Percentiles rank a stretch among this genome's conserved stretches.
These are phyloP conservation scores for Tetrax tetrax DNA, from an alignment of 2,113 vertebrate species.

Conservation along the genomic window DNA sequence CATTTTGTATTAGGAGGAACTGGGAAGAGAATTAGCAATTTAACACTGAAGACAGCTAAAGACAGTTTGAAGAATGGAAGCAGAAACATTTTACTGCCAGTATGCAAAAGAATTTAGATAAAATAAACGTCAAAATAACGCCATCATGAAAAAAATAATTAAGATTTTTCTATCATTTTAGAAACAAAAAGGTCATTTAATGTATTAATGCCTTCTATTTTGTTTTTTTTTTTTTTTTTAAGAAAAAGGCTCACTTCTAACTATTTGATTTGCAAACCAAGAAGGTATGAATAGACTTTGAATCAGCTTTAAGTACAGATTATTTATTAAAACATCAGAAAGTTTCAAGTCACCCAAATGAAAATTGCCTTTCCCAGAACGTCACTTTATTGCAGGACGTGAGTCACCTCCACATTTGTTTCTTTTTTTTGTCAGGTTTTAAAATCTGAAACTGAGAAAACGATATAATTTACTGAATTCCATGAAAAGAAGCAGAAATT, in stretches of 20 bases:
- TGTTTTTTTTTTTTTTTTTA: not conserved
- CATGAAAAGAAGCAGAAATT: not conserved
- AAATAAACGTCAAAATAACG: not conserved
- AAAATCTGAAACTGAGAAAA: slow-evolving; percentile 15
- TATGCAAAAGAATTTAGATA: not conserved
- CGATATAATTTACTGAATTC: not conserved
- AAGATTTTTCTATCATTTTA: not conserved
- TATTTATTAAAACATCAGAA: slow-evolving; percentile 16
- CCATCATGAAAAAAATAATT: not conserved
- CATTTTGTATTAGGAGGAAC: not conserved
- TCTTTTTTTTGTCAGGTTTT: slow-evolving; percentile 21
- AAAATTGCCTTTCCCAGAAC: not conserved
- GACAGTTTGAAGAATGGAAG: not conserved
- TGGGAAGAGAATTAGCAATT: not conserved
- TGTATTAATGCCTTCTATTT: not conserved
- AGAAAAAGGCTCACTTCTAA: not conserved
- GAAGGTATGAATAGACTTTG: not conserved
- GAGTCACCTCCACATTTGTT: not conserved
- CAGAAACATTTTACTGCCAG: not conserved
- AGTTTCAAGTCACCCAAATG: not conserved
- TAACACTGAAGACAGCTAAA: not conserved
- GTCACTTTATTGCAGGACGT: not conserved
- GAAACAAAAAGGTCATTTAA: not conserved
- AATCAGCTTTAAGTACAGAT: not conserved
- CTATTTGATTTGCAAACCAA: not conserved